Percentiles rank a stretch among this genome's conserved stretches.
phyloP scores from a whole-genome alignment of 2,888 invertebrate species.

The Drosophila mimetica region DNA sequence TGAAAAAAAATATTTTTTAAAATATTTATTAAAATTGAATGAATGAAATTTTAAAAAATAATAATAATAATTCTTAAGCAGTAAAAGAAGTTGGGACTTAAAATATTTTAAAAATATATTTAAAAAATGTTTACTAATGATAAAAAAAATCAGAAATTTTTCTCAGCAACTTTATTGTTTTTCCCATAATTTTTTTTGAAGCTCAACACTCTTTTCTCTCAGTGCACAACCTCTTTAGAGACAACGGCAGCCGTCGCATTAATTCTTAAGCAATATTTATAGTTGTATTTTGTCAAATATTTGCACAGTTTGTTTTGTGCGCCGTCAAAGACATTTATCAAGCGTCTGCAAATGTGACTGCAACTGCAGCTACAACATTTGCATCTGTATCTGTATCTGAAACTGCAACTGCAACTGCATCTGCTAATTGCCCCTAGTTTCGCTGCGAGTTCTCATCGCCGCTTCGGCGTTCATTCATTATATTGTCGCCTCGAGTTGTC shows the following conservation, averaged over 20 bases:
- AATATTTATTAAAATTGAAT: no score
- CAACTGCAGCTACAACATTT: constrained; percentile 5
- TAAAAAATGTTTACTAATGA: no score
- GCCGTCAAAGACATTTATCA: constrained; percentile 78
- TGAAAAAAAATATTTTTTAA: no score
- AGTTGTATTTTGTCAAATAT: constrained; percentile 81
- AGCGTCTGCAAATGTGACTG: constrained; percentile 38
- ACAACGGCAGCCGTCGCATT: constrained; percentile 59
- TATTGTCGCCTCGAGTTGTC: constrained; percentile 65
- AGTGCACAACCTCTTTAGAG: background rate
- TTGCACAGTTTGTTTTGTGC: constrained; percentile 77
- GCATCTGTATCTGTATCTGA: constrained; percentile 27
- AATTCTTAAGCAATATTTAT: constrained; percentile 81
- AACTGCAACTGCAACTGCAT: constrained; percentile 20
- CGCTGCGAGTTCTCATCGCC: constrained; percentile 42
- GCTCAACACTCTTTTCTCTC: background rate
- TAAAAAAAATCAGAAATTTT: no score
- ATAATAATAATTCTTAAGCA: no score
- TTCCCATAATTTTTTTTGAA: no score
- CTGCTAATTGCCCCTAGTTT: constrained; percentile 57
- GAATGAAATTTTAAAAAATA: no score
- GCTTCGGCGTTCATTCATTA: constrained; percentile 68
- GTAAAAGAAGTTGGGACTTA: no score
- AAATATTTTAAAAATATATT: no score
- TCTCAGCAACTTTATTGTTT: no score